Conservation (phyloP, 2,113 vertebrate species). For the Diglossa brunneiventris region DNA sequence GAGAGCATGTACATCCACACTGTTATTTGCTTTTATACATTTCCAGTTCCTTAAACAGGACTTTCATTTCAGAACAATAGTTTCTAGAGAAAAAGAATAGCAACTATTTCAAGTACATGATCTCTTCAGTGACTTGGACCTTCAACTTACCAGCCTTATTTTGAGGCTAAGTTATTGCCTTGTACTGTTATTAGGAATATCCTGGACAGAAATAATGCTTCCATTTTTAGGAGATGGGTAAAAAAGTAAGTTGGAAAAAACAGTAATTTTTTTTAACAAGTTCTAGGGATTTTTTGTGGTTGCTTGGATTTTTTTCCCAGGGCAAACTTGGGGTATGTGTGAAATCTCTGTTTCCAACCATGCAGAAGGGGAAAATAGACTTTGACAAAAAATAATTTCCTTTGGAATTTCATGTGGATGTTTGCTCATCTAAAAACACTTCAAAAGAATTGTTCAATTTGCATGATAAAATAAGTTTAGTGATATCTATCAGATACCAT, state of each 20-base stretch:
- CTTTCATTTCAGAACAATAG: neutral
- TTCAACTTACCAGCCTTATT: neutral
- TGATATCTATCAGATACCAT: neutral
- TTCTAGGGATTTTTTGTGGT: constrained; percentile 2
- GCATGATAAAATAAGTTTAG: neutral
- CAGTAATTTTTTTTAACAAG: constrained; percentile 15
- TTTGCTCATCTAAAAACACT: neutral
- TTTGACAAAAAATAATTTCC: neutral
- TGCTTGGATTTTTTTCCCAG: neutral
- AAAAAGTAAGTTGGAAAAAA: constrained; percentile 7
- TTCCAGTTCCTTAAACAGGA: neutral
- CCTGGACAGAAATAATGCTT: neutral
- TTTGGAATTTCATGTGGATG: neutral
- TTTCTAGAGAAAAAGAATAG: neutral
- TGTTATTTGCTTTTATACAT: neutral
- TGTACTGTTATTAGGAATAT: neutral
- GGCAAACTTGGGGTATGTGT: neutral
- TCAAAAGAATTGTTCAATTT: neutral
- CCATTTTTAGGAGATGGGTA: neutral
- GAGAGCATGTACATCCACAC: neutral
- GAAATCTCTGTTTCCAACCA: neutral
- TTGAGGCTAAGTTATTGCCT: neutral
- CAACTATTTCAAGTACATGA: neutral
- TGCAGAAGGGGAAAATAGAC: neutral
- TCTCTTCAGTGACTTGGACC: neutral